Conservation (phyloP, 2,113 vertebrate species). For the Microcebus murinus region DNA sequence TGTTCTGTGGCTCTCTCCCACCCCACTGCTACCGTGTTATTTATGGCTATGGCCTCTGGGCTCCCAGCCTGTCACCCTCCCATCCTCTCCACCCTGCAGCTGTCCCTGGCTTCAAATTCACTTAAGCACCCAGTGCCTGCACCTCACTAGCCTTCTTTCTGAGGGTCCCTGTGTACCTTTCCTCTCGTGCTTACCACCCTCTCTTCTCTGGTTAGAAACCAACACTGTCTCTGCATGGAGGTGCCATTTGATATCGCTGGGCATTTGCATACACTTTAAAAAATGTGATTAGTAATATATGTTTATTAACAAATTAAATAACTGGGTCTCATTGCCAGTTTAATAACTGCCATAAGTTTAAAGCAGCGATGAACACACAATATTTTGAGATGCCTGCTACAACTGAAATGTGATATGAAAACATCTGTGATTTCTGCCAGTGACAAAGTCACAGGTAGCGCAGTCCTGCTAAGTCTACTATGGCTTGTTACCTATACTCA, state of each 20-base stretch:
- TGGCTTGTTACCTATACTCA: background rate
- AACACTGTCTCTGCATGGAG: background rate
- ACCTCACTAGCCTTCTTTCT: background rate
- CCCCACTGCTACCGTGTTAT: background rate
- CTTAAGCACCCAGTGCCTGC: background rate
- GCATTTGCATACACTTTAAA: background rate
- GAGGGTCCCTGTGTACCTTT: background rate
- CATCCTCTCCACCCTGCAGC: background rate
- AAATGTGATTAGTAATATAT: background rate
- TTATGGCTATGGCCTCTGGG: background rate
- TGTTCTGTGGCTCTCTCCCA: background rate
- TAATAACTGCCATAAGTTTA: background rate
- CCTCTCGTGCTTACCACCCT: no score
- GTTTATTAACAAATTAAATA: background rate
- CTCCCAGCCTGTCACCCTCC: background rate
- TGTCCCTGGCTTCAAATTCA: background rate
- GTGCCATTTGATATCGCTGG: background rate
- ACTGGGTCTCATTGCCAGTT: background rate
- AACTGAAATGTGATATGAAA: background rate
- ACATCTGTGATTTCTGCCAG: background rate
- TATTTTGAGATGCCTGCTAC: background rate
- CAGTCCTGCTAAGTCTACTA: background rate
- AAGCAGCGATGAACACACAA: background rate
- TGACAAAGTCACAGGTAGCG: background rate
- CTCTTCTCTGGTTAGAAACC: background rate